Percentiles rank a stretch among this genome's conserved stretches.
These are phyloP conservation scores for Tragelaphus imberbis DNA, from an alignment of 2,113 vertebrate genomes.

Conservation along the genomic window DNA sequence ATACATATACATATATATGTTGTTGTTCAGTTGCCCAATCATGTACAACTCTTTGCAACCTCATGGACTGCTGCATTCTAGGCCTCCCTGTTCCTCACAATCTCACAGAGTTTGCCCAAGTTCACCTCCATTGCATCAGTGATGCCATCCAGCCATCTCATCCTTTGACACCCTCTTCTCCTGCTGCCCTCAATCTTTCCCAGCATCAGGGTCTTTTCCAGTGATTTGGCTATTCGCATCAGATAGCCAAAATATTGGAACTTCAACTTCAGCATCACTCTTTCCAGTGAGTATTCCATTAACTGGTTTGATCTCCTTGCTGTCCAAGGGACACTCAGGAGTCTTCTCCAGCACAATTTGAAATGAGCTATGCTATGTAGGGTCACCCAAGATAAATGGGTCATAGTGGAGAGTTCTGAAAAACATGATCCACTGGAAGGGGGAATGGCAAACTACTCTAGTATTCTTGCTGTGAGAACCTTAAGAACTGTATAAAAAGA, in stretches of 20 bases:
- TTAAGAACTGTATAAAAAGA: neutral
- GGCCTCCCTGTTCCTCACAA: neutral
- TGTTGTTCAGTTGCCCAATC: neutral
- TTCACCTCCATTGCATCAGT: neutral
- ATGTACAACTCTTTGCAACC: neutral
- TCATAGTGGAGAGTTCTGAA: neutral
- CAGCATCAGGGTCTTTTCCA: neutral
- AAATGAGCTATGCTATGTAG: neutral
- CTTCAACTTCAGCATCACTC: neutral
- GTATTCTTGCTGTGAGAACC: neutral
- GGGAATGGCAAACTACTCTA: neutral
- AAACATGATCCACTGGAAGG: neutral
- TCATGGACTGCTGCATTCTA: neutral
- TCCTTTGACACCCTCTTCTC: neutral
- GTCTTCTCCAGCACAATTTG: neutral
- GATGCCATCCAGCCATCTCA: neutral
- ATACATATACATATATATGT: neutral
- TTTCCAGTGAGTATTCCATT: neutral
- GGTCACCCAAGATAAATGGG: neutral
- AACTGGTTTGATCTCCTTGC: neutral
- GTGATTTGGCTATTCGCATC: neutral
- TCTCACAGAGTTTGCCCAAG: neutral
- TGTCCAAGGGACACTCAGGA: neutral
- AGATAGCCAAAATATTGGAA: neutral
- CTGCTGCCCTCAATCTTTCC: neutral